Conservation (phyloP, 2,888 invertebrate species). For the Cephalotes varians region DNA sequence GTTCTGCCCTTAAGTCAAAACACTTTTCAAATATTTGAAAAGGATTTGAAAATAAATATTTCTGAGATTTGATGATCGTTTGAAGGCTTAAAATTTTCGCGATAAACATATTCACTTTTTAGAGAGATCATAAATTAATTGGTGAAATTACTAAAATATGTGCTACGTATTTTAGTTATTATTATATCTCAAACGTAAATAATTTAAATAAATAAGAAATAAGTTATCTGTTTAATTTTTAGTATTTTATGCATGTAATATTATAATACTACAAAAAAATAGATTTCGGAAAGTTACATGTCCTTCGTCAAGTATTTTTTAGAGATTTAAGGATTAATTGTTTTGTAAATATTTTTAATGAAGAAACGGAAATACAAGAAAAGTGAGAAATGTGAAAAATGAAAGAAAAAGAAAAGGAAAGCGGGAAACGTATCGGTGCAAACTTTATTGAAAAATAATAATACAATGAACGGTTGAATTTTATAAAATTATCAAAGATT, state of each 20-base stretch:
- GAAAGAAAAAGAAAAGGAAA: neutral
- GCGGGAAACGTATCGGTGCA: neutral
- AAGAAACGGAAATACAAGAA: neutral
- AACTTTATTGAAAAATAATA: neutral
- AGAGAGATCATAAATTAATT: neutral
- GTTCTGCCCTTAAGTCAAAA: neutral
- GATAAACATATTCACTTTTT: neutral
- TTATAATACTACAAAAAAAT: neutral
- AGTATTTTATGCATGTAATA: neutral
- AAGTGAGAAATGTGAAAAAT: neutral
- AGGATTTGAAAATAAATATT: too few relatives aligned
- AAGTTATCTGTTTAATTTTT: neutral
- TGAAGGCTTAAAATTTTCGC: neutral
- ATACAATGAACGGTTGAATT: neutral
- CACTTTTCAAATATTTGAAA: too few relatives aligned
- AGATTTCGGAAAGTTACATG: neutral
- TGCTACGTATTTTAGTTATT: neutral
- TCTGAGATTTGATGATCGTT: neutral
- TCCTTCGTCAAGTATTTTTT: neutral
- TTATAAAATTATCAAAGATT: neutral
- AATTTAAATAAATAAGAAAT: neutral
- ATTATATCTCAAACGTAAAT: neutral
- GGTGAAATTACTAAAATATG: neutral
- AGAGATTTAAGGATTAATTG: neutral
- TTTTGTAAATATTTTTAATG: neutral